Conservation (phyloP, 2,888 invertebrate genomes). For the Sericinus montela region DNA sequence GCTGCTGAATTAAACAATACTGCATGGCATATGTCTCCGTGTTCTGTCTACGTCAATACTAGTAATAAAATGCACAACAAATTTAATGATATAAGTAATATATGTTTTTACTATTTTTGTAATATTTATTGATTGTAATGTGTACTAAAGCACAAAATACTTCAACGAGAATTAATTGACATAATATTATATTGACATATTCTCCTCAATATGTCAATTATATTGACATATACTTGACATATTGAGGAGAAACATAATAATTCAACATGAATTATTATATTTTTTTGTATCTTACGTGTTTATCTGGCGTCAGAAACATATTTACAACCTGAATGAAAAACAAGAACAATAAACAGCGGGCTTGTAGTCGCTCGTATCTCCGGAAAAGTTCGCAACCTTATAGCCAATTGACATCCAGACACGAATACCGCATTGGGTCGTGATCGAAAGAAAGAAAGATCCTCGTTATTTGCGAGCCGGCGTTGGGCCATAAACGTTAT, state of each 20-base stretch:
- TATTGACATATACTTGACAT: too few relatives aligned
- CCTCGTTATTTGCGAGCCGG: constrained; percentile 60
- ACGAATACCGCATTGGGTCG: constrained; percentile 61
- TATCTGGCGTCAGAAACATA: constrained; percentile 44
- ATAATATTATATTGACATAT: too few relatives aligned
- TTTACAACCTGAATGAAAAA: constrained; percentile 41
- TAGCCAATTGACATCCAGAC: constrained; percentile 73
- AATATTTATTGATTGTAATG: too few relatives aligned
- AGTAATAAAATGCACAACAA: too few relatives aligned
- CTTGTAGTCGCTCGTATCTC: constrained; percentile 29
- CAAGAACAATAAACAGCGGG: constrained; percentile 43
- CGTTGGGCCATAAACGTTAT: constrained; percentile 70
- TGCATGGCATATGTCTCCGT: background rate
- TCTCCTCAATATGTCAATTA: too few relatives aligned
- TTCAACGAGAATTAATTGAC: too few relatives aligned
- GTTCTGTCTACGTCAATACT: too few relatives aligned
- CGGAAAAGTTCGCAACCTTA: constrained; percentile 59
- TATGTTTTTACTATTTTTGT: too few relatives aligned
- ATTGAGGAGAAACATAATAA: too few relatives aligned
- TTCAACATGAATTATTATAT: constrained; percentile 12
- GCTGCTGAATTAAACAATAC: background rate
- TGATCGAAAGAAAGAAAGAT: constrained; percentile 67
- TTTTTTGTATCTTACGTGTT: constrained; percentile 36
- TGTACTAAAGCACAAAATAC: too few relatives aligned
- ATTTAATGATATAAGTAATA: too few relatives aligned